Base-by-base conservation (phyloP, 2,888 invertebrate species). In the Nipponacmea schrenckii region DNA sequence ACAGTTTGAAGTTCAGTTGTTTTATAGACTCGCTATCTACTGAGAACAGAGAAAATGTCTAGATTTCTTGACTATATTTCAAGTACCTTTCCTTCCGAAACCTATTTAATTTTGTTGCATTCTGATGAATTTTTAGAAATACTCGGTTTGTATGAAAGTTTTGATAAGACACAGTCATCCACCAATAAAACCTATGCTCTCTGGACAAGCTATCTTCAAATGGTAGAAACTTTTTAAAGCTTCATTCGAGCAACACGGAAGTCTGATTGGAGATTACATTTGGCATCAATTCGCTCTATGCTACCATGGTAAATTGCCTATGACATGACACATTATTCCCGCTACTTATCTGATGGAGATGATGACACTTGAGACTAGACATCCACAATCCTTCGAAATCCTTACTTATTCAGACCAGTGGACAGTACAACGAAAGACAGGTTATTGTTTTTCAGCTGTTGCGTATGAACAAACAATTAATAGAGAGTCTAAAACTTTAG, bases 251-350 rank as follows among this genome's bases (percentile, higher is more conserved):
- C 74, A 10, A 70, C 68, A 20, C 0, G 74, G 62, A 68, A 72
- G 64, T 48, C 65, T 10, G 44, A 74, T 65, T 73, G 74, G 74
- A 45, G 67, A 14, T 48, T 74, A 10, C 74, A 74, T 56, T 20
- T 74, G 14, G 45, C 63, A 10, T 31, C 46, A 4, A n/a, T 74
- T n/a, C 45, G 64, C 2, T 24, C 20, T 10, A 69, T 74, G 67
- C 14, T 74, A 12, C 72, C 74, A 45, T 74, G 74, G 72, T 67
- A 63, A 17, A 69, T 70, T 65, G 70, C 70, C 3, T 73, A 70
- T 27, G 68, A 73, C 44, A 44, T 56, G 8, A 31, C 45, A 15
- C 69, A 74, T 31, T 74, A 74, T 70, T 45, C 74, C n/a, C 20
- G 68, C 4, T 74, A 73, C 44, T 26, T 46, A 3, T 46, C 66